These are phyloP conservation scores for Anarhynchus alexandrinus DNA, from an alignment of 2,113 vertebrate species.

Conservation along the genomic window DNA sequence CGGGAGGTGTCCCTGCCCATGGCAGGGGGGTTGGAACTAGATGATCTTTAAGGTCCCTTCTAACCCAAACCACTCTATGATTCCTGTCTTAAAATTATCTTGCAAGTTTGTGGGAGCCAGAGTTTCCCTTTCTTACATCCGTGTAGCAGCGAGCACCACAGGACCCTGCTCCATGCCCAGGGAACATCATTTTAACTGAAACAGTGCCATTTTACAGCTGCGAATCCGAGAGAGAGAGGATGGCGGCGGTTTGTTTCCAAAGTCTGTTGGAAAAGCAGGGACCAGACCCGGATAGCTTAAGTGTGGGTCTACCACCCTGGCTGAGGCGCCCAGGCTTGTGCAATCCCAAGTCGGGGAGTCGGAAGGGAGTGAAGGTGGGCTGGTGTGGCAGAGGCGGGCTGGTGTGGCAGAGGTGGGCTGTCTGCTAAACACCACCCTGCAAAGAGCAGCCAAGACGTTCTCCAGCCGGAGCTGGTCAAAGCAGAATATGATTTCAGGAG, in stretches of 20 bases:
- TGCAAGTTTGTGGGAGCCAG: neutral
- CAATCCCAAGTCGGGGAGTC: accelerated
- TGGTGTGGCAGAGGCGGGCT: neutral
- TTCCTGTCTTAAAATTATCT: neutral
- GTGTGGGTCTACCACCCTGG: neutral
- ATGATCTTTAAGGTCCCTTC: neutral
- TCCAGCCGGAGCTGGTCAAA: neutral
- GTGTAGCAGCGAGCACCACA: accelerated
- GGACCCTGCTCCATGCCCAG: accelerated
- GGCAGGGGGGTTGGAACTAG: neutral
- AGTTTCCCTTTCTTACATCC: neutral
- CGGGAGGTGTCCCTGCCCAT: neutral
- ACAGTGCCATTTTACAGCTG: neutral
- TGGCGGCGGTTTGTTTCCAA: neutral
- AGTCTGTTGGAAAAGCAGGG: neutral
- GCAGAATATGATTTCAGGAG: neutral
- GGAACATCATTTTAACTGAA: neutral
- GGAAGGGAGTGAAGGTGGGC: neutral
- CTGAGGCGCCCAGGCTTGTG: accelerated
- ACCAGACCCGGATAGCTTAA: neutral
- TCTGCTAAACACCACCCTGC: neutral
- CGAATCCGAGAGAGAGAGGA: neutral
- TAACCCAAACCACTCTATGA: neutral
- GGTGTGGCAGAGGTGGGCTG: neutral
- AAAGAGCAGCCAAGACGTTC: neutral